These are phyloP conservation scores for Heterochromis multidens DNA, from an alignment of 2,113 vertebrate genomes.

Conservation along the genomic window DNA sequence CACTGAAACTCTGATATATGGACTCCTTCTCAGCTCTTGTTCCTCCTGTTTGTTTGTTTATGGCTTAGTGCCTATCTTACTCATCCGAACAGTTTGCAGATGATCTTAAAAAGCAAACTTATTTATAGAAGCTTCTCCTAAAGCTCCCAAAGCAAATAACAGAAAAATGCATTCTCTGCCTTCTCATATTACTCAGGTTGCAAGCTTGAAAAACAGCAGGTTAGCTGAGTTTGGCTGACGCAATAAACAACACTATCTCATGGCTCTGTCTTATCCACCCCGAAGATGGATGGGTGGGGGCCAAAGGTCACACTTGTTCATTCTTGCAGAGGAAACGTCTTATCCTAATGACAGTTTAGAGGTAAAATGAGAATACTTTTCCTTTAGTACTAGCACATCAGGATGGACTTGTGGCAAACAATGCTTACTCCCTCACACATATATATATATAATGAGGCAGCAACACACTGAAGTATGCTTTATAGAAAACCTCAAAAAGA, in stretches of 20 bases:
- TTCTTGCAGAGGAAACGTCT: conserved; percentile 78
- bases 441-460: not conserved
- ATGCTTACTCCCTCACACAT: not conserved
- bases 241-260: conserved; percentile 44
- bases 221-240: conserved; percentile 46
- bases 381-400: not conserved
- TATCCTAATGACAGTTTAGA: conserved; percentile 61
- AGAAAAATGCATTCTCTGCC: not conserved
- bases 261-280: conserved; percentile 64
- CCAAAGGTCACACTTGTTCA: conserved; percentile 78
- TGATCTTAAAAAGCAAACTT: not conserved
- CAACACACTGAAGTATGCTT: too few species aligned
- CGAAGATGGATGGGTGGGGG: conserved; percentile 75
- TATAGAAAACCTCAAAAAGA: not conserved
- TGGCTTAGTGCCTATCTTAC: not conserved
- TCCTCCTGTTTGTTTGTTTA: conserved; percentile 15
- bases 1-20: not conserved
- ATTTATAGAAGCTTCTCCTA: not conserved
- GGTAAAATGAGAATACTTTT: not conserved
- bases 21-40: not conserved
- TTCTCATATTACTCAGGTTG: conserved; percentile 14
- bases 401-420: not conserved
- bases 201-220: conserved; percentile 27
- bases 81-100: not conserved
- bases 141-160: conserved; percentile 1